Evolutionary conservation across 2,888 invertebrate genomes (phyloP).

Genomic region (Hermaeophaga mercurialis): DNA sequence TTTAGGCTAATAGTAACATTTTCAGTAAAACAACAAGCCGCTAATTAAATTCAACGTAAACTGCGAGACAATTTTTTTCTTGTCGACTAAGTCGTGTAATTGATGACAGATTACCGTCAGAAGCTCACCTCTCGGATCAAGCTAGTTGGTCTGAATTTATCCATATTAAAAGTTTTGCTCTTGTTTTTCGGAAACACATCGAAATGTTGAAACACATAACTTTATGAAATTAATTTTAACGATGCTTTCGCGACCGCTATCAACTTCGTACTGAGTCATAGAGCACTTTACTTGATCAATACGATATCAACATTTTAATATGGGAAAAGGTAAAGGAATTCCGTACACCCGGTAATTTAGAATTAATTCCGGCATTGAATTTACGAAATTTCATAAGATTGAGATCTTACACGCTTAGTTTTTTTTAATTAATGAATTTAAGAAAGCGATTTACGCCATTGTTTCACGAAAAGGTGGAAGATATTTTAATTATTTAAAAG

Average conservation of each 20-base stretch:
- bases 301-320: constrained; percentile 45
- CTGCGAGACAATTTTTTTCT: neutral
- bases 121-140: constrained; percentile 3
- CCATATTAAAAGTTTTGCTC: neutral
- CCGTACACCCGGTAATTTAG: constrained; percentile 4
- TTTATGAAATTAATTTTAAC: constrained; percentile 4
- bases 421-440: neutral
- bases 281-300: constrained; percentile 1
- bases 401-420: neutral
- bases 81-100: neutral
- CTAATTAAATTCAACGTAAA: constrained; percentile 1
- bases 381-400: neutral
- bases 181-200: neutral
- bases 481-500: too few relatives aligned
- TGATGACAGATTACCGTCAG: constrained; percentile 4
- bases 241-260: constrained; percentile 41
- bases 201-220: constrained; percentile 1
- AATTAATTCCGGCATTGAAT: constrained; percentile 7
- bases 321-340: constrained; percentile 9
- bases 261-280: constrained; percentile 49
- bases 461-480: too few relatives aligned
- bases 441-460: neutral
- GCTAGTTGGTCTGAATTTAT: constrained; percentile 1
- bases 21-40: neutral
- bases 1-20: too few relatives aligned